Conservation (phyloP, 2,797 vertebrate species). For the Antennarius maculatus region DNA sequence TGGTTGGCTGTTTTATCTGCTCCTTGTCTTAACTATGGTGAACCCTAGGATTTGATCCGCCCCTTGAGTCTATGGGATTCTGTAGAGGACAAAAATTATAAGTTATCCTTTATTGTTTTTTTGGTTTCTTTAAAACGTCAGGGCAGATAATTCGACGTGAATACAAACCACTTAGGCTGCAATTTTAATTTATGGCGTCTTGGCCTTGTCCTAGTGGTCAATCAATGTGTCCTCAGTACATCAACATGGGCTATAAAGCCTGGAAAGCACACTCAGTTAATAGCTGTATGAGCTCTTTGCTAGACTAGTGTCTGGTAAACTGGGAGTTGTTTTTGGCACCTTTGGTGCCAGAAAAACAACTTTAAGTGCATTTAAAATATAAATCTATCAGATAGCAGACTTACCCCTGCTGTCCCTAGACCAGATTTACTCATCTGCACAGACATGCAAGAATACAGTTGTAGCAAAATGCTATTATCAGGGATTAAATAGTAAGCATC, state of each 20-base stretch:
- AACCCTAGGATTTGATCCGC: too few species aligned
- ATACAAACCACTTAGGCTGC: slow-evolving; percentile 62
- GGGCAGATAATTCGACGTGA: slow-evolving; percentile 37
- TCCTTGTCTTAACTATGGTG: too few species aligned
- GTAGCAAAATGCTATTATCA: slow-evolving; percentile 29
- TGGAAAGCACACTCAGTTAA: slow-evolving; percentile 69
- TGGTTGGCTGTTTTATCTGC: too few species aligned
- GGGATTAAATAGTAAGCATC: slow-evolving; percentile 29
- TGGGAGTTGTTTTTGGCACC: slow-evolving; percentile 62
- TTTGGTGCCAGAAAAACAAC: slow-evolving; percentile 49
- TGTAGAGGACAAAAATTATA: too few species aligned
- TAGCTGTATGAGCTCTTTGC: slow-evolving; percentile 50
- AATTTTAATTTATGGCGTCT: slow-evolving; percentile 64
- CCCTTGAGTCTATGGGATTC: too few species aligned
- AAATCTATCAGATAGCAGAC: slow-evolving; percentile 66
- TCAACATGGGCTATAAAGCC: slow-evolving; percentile 67
- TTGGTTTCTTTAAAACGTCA: slow-evolving; percentile 46
- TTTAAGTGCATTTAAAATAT: slow-evolving; percentile 73
- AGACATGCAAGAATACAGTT: slow-evolving; percentile 41
- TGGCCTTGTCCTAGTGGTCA: slow-evolving; percentile 67
- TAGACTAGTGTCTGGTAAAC: slow-evolving; percentile 65
- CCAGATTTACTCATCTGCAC: slow-evolving; percentile 57
- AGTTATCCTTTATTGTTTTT: slow-evolving; percentile 1
- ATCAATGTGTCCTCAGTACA: slow-evolving; percentile 68
- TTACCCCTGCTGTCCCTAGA: slow-evolving; percentile 53